Evolutionary conservation across 1,140 invertebrate species (phyloP).

Genomic region (Tyrophagus putrescentiae): DNA sequence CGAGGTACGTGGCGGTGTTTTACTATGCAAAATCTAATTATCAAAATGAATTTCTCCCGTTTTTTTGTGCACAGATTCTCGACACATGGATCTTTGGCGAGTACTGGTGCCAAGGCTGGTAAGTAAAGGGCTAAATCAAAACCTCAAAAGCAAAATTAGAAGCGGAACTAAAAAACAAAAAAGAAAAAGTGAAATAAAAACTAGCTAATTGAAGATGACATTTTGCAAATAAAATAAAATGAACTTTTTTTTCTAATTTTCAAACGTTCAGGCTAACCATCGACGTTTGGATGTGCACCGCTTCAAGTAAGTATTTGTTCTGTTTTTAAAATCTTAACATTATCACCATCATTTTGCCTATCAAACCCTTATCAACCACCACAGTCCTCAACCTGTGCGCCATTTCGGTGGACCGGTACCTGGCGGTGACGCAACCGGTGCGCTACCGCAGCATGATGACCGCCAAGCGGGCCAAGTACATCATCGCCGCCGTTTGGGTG

Average conservation of each 20-base stretch:
- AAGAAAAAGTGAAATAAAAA: too few species aligned
- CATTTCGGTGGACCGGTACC: conserved; percentile 81
- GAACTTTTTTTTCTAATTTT: conserved; percentile 1
- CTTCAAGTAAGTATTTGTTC: conserved; percentile 31
- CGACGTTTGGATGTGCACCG: conserved; percentile 92
- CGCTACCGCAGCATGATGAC: conserved; percentile 85
- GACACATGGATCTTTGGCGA: conserved; percentile 83
- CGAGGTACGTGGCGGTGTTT: conserved; percentile 49
- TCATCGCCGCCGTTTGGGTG: conserved; percentile 82
- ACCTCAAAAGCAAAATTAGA: too few species aligned
- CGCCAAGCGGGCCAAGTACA: conserved; percentile 60
- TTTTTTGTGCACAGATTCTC: conserved; percentile 32
- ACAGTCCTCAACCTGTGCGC: conserved; percentile 66
- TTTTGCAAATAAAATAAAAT: too few species aligned
- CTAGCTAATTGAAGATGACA: too few species aligned
- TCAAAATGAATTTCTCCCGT: neutral
- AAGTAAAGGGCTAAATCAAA: too few species aligned
- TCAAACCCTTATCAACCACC: neutral
- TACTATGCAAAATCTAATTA: neutral
- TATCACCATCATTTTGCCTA: neutral
- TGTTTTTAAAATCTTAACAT: neutral
- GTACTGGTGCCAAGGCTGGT: conserved; percentile 77
- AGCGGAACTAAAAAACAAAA: too few species aligned
- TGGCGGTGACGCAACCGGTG: conserved; percentile 82
- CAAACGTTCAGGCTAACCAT: conserved; percentile 46